phyloP scores from a whole-genome alignment of 2,113 vertebrate species.

The Tricholaema leucomelas region DNA sequence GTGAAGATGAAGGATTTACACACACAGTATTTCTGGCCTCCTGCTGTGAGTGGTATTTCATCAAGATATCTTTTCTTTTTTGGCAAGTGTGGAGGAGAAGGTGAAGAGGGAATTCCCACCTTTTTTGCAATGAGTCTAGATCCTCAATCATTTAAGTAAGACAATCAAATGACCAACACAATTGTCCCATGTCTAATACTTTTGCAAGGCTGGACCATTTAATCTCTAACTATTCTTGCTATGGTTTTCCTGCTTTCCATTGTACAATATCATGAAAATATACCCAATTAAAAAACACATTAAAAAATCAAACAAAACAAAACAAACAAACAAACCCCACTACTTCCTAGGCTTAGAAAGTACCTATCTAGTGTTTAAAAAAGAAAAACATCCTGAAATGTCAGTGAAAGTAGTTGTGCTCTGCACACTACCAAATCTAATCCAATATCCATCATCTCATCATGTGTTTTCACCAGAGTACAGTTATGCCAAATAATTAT shows the following conservation, averaged over 20 bases:
- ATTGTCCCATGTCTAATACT: neutral
- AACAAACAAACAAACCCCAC: no score
- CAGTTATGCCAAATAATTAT: neutral
- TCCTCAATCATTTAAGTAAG: neutral
- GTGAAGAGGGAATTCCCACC: neutral
- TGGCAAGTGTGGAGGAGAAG: neutral
- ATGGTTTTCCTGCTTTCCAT: neutral
- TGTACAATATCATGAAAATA: neutral
- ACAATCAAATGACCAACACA: neutral
- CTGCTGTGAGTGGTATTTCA: neutral
- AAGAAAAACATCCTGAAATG: neutral
- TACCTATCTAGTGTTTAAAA: neutral
- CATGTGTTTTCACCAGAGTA: neutral
- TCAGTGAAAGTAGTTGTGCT: accelerated
- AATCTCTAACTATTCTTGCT: neutral
- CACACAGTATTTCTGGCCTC: neutral
- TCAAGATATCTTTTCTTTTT: neutral
- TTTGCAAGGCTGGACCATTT: neutral
- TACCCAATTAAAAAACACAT: neutral
- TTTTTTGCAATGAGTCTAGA: neutral
- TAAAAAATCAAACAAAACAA: no score
- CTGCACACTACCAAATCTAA: neutral
- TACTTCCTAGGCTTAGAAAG: neutral
- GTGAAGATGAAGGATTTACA: conserved; percentile 7
- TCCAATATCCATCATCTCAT: neutral